phyloP scores from a whole-genome alignment of 1,140 invertebrate genomes.

The Cepaea nemoralis region DNA sequence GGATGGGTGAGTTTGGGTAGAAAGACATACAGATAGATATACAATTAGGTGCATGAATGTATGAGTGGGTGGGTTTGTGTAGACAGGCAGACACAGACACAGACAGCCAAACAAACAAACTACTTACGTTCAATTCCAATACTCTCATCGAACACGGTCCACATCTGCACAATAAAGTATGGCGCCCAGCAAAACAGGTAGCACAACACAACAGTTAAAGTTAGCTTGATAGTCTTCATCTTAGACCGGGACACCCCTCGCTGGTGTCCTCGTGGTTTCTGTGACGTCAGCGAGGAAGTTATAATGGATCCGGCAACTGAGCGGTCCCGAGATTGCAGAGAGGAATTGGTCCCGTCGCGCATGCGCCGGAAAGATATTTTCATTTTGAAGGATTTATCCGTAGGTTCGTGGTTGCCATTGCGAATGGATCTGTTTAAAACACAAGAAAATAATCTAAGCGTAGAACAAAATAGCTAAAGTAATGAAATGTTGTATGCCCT shows the following conservation, averaged over 20 bases:
- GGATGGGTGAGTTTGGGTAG: too few relatives aligned
- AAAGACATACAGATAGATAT: too few relatives aligned
- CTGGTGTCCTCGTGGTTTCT: slow-evolving; percentile 42
- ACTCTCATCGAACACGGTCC: slow-evolving; percentile 53
- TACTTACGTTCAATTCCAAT: slow-evolving; percentile 53
- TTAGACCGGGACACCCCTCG: slow-evolving; percentile 71
- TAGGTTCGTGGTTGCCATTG: slow-evolving; percentile 15
- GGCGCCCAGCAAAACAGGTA: slow-evolving; percentile 83
- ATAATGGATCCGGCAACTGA: slow-evolving; percentile 28
- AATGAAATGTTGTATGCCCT: too few relatives aligned
- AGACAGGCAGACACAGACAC: too few relatives aligned
- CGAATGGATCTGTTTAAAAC: background rate
- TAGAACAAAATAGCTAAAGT: too few relatives aligned
- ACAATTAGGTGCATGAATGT: too few relatives aligned
- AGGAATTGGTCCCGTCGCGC: slow-evolving; percentile 29
- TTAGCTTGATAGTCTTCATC: slow-evolving; percentile 85
- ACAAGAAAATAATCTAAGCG: too few relatives aligned
- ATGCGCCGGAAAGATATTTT: background rate
- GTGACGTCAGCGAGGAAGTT: background rate
- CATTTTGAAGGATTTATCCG: slow-evolving; percentile 14
- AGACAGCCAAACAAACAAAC: too few relatives aligned
- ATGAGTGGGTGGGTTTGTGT: too few relatives aligned
- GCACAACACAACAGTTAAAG: slow-evolving; percentile 81
- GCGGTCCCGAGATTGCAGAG: slow-evolving; percentile 18
- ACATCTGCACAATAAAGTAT: slow-evolving; percentile 76